Evolutionary conservation across 2,888 invertebrate species (phyloP), one percentile per base, ranked within the genome.

Genomic region (Phyllotreta striolata): DNA sequence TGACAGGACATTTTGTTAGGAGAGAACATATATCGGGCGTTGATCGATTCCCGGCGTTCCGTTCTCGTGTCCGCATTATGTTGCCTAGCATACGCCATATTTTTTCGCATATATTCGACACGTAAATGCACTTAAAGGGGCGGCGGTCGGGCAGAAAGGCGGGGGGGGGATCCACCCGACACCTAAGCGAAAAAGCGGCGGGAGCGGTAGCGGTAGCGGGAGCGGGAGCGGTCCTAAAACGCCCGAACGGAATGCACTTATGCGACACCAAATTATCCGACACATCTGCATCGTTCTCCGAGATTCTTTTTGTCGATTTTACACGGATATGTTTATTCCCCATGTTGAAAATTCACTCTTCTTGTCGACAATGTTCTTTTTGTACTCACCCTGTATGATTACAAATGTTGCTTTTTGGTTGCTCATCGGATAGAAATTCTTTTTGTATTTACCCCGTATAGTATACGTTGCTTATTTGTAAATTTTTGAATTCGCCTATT

Each of bases 41-140:
- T 79, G 79, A 80, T 80, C 80, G 80, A 80, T 80, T 79, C 78
- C 77, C 78, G 75, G 58, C 63, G 54, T 63, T 63, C 60, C 52
- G 60, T 60, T 59, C 76, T 75, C 76, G 76, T 78, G 77, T 78
- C 63, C 76, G 78, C 78, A 79, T 79, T 79, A 79, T 79, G 79
- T 79, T 78, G 24, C 24, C 24, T 24, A 76, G 76, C 77, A 78
- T 78, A 77, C 71, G 77, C 76, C 77, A 76, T 79, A 77, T 78
- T 79, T 80, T 80, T 79, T 78, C 78, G 77, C 79, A 78, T 76
- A 76, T 78, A 77, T 74, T 75, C 78, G 78, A 81, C 81, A 81
- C 78, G 81, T 78, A 81, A 81, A 81, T 81, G 81, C 81, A 81
- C 81, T 81, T 81, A 81, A 75, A 78, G 76, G 78, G 77, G 74